phyloP scores from a whole-genome alignment of 2,113 vertebrate species.

The Stictonetta naevosa region DNA sequence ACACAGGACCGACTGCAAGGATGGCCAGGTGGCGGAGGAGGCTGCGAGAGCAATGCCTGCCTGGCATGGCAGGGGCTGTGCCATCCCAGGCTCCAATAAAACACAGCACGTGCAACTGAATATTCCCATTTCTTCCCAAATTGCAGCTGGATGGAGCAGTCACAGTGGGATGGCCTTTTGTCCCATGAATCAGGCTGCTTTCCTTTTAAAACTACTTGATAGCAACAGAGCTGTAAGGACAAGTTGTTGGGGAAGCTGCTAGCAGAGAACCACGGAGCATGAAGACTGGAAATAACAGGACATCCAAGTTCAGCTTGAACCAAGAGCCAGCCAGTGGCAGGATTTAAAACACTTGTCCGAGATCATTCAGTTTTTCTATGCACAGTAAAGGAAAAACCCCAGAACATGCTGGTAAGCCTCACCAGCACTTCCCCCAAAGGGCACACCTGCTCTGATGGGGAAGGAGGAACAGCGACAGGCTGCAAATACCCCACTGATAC shows the following conservation, averaged over 20 bases:
- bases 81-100: not conserved
- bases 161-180: not conserved
- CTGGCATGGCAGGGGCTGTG: not conserved
- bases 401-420: no score
- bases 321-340: not conserved
- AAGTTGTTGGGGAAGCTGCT: not conserved
- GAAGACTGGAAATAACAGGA: not conserved
- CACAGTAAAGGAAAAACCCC: not conserved
- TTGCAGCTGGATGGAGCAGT: not conserved
- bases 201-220: not conserved
- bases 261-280: not conserved
- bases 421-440: not conserved
- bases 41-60: not conserved
- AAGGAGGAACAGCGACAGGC: not conserved
- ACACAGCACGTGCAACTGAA: not conserved
- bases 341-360: not conserved
- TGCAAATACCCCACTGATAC: not conserved
- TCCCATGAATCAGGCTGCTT: not conserved
- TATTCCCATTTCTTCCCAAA: not conserved
- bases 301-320: rapidly evolving
- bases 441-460: not conserved
- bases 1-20: not conserved
- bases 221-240: not conserved
- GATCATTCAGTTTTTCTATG: not conserved
- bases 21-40: not conserved